Evolutionary conservation across 2,888 invertebrate species (phyloP).

Genomic region (Chrysodeixis includens): DNA sequence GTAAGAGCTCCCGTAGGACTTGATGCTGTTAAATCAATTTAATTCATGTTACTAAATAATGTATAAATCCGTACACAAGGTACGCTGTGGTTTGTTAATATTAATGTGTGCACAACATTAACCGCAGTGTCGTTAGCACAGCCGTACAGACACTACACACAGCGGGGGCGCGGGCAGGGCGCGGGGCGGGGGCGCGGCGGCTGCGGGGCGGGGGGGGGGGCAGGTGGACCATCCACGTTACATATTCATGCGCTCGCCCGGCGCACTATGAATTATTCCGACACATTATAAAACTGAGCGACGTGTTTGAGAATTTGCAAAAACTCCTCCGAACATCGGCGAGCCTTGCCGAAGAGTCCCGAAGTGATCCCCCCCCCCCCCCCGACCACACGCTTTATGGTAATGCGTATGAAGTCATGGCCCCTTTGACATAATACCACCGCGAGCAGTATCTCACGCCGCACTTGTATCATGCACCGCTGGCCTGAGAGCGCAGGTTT

Average conservation of each 20-base stretch:
- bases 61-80: constrained; percentile 32
- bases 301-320: constrained; percentile 56
- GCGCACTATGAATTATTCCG: constrained; percentile 70
- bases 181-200: neutral
- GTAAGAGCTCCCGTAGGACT: neutral
- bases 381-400: constrained; percentile 25
- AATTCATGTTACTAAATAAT: constrained; percentile 26
- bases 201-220: neutral
- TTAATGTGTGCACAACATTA: constrained; percentile 52
- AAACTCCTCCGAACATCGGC: constrained; percentile 41
- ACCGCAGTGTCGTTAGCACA: constrained; percentile 51
- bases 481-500: neutral
- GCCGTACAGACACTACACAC: constrained; percentile 20
- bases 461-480: neutral
- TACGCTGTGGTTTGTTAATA: constrained; percentile 39
- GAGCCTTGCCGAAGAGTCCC: constrained; percentile 25
- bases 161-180: neutral
- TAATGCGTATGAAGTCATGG: constrained; percentile 34
- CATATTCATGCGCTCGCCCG: constrained; percentile 62
- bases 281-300: constrained; percentile 64
- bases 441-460: neutral
- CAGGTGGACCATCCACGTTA: constrained; percentile 53
- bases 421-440: constrained; percentile 21
- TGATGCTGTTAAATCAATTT: constrained; percentile 27
- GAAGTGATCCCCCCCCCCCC: constrained; percentile 12